These are phyloP conservation scores for Drosophila erecta DNA, from an alignment of 1,140 invertebrate species.

Conservation along the genomic window DNA sequence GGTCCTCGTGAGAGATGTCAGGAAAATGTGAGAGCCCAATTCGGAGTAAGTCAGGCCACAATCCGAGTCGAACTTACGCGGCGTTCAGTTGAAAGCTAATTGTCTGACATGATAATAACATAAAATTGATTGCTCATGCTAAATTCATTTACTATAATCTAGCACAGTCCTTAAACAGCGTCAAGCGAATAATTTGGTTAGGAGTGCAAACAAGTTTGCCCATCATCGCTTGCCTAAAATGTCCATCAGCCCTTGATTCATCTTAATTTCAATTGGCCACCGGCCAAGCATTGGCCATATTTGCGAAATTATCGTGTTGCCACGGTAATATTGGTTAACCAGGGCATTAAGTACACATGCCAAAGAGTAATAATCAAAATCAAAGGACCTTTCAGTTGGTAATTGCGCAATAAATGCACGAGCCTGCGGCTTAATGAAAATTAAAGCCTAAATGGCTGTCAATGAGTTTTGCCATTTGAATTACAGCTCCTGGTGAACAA, in stretches of 20 bases:
- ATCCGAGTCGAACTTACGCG: neutral
- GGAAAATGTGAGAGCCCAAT: constrained; percentile 15
- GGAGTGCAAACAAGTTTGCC: constrained; percentile 3
- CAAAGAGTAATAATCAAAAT: constrained; percentile 41
- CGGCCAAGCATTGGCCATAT: neutral
- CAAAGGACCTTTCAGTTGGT: constrained; percentile 20
- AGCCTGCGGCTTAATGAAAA: constrained; percentile 7
- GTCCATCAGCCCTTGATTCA: neutral
- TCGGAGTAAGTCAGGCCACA: constrained; percentile 2
- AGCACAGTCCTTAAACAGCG: neutral
- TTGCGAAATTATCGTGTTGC: constrained; percentile 18
- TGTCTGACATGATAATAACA: too few relatives aligned
- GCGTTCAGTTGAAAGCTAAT: neutral
- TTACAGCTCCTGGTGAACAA: neutral
- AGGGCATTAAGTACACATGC: constrained; percentile 22
- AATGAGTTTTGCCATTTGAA: neutral
- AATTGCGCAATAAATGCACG: constrained; percentile 51
- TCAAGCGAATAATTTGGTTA: constrained; percentile 3
- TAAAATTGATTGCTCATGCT: neutral
- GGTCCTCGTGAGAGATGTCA: constrained; percentile 21
- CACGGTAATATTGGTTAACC: constrained; percentile 41
- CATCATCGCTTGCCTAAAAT: neutral
- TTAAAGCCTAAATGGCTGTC: constrained; percentile 2
- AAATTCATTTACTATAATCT: neutral
- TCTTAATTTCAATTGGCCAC: neutral